phyloP scores from a whole-genome alignment of 2,797 vertebrate genomes.

The Parauchenoglanis punctatus region DNA sequence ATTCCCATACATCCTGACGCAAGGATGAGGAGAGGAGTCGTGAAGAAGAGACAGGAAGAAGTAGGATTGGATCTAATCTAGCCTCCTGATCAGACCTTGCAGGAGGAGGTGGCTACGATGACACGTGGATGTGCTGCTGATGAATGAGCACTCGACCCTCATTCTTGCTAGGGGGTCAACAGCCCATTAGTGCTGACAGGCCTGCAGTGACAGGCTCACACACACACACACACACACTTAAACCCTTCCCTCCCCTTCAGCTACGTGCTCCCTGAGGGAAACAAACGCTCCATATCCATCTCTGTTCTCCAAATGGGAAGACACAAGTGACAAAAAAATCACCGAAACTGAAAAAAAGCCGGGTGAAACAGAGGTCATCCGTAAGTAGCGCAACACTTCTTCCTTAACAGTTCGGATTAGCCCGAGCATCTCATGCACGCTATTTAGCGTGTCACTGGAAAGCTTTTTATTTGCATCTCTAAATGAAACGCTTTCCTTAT shows the following conservation, averaged over 20 bases:
- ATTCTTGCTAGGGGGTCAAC: slow-evolving; percentile 69
- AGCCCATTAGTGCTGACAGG: slow-evolving; percentile 73
- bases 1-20: not conserved
- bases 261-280: slow-evolving; percentile 1
- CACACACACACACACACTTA: slow-evolving; percentile 38
- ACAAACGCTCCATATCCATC: slow-evolving; percentile 37
- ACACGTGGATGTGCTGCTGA: slow-evolving; percentile 69
- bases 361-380: slow-evolving; percentile 28
- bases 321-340: slow-evolving; percentile 30
- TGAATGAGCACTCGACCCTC: slow-evolving; percentile 70
- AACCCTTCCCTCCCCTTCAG: slow-evolving; percentile 31
- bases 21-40: slow-evolving; percentile 35
- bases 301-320: slow-evolving; percentile 5
- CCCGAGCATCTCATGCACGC: not conserved
- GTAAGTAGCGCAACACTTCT: not conserved
- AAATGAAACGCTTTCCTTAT: slow-evolving; percentile 55
- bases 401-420: slow-evolving; percentile 8
- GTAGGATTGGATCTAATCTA: slow-evolving; percentile 47
- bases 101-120: slow-evolving; percentile 54
- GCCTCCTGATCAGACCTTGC: slow-evolving; percentile 34
- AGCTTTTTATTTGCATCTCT: slow-evolving; percentile 36
- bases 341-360: not conserved
- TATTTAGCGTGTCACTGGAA: slow-evolving; percentile 26
- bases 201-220: slow-evolving; percentile 60
- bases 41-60: slow-evolving; percentile 18